These are phyloP conservation scores for Pocillopora verrucosa DNA, from an alignment of 64 coral and sea anemone genomes.

Conservation along the genomic window DNA sequence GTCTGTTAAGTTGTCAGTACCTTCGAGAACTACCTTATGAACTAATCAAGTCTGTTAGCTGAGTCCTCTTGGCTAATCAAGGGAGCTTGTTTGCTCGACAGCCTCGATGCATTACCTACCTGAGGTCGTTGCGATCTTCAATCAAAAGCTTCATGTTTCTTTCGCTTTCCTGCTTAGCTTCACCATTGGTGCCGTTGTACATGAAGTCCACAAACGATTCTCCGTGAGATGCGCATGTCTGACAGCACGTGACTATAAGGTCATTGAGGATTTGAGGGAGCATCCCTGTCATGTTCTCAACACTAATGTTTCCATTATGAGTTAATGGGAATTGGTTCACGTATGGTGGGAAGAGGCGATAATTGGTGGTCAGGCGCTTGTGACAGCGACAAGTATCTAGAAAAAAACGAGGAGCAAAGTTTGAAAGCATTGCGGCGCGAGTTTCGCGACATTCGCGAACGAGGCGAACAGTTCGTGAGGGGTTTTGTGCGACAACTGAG, in stretches of 20 bases:
- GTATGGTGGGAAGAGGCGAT: conserved; percentile 63
- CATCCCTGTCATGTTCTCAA: conserved; percentile 57
- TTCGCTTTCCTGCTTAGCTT: conserved; percentile 18
- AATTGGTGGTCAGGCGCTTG: conserved; percentile 65
- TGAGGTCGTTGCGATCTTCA: conserved; percentile 48
- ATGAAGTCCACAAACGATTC: conserved; percentile 57
- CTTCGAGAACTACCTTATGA: no score
- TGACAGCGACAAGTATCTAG: conserved; percentile 74
- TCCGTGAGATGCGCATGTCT: conserved; percentile 48
- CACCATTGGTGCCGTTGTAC: conserved; percentile 39
- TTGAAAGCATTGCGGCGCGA: not conserved
- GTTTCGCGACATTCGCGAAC: no score
- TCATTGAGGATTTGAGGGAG: conserved; percentile 52
- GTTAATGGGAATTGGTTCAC: not conserved
- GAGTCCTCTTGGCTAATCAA: no score
- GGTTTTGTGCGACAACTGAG: no score
- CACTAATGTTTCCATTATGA: not conserved
- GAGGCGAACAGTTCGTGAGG: no score
- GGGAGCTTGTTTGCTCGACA: no score
- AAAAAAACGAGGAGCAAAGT: not conserved
- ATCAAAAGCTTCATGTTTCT: conserved; percentile 40
- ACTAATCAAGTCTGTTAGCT: no score
- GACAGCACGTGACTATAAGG: conserved; percentile 52
- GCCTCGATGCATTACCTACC: not conserved
- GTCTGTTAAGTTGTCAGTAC: no score